Evolutionary conservation across 1,140 invertebrate genomes (phyloP), one percentile per base, ranked within the genome.

Genomic region (Agraylea sexmaculata): DNA sequence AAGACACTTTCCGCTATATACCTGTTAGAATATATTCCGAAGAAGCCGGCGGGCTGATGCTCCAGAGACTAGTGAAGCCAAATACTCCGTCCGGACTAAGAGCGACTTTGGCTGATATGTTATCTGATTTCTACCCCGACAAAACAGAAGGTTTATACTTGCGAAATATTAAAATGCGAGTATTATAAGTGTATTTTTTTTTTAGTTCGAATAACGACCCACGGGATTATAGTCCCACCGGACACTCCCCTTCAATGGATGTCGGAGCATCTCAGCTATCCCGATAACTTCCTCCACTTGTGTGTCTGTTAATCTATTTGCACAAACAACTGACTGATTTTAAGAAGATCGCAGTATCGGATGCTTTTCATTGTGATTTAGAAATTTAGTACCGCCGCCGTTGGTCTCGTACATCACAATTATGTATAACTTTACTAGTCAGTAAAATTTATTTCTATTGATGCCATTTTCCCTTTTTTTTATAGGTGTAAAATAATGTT

Each of bases 241-340:
- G 84, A 94, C 33, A 92, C 90, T n/a, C 90, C 93, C 3, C 53
- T 98, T 5, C 86, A 95, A 55, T 99, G 94, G 93, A 76, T 99
- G 57, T 92, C 90, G 11, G 90, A 96, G 68, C 92, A 98, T 64
- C 69, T 98, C 36, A 95, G 92, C 62, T 96, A 96, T 68, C 91
- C 94, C 2, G 95, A 99, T 60, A 99, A 99, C 66, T 99, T 99
- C 67, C 65, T 99, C 44, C 94, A 99, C 74, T 67, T 87, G 50
- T 77, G 74, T 52, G 52, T 84, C 28, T 62, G 59, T 47, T 64
- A 53, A 52, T 36, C 12, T 1, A 29, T 15, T 33, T 21, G 21
- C 3, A 5, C 4, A 18, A 33, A 12, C 11, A 33, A 16, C n/a
- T 33, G 11, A 13, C 12, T 46, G 21, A 15, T 11, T 30, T 29